Percentiles rank a stretch among this genome's conserved stretches.
Evolutionary conservation across 2,797 vertebrate species (phyloP).

Genomic region (Premnoplex brunnescens): DNA sequence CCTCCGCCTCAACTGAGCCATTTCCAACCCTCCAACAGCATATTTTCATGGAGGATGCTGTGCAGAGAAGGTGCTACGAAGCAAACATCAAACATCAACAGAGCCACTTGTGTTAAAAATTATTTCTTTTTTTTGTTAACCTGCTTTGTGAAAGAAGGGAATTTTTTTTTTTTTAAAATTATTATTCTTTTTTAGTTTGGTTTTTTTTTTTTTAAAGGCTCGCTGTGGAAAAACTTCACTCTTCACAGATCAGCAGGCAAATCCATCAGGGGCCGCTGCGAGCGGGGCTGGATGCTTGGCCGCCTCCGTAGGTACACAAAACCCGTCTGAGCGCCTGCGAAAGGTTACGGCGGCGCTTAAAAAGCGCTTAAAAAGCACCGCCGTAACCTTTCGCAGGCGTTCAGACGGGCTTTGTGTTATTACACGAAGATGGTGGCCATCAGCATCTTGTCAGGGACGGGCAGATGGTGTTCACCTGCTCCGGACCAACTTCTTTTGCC

Average conservation of each 20-base stretch:
- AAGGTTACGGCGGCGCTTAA: neutral
- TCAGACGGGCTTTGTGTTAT: conserved; percentile 4
- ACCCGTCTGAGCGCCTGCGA: neutral
- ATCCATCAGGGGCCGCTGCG: conserved; percentile 21
- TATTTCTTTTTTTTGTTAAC: neutral
- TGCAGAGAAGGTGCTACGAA: neutral
- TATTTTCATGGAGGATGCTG: neutral
- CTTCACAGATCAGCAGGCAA: conserved; percentile 46
- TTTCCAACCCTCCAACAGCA: neutral
- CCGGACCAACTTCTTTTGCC: conserved; percentile 70
- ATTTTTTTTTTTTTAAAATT: no score
- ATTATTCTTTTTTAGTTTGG: neutral
- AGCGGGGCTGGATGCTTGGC: neutral
- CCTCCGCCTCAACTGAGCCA: neutral
- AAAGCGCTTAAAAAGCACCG: neutral
- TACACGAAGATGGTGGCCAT: conserved; percentile 37
- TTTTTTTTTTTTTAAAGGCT: neutral
- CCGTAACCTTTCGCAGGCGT: neutral
- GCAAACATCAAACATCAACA: neutral
- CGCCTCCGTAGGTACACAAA: conserved; percentile 28
- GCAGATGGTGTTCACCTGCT: conserved; percentile 84
- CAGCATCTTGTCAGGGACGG: conserved; percentile 67
- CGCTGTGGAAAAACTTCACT: neutral
- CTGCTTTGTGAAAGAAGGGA: neutral
- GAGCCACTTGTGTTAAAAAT: neutral